These are phyloP conservation scores for Thyatira batis DNA, from an alignment of 2,888 invertebrate genomes.

Conservation along the genomic window DNA sequence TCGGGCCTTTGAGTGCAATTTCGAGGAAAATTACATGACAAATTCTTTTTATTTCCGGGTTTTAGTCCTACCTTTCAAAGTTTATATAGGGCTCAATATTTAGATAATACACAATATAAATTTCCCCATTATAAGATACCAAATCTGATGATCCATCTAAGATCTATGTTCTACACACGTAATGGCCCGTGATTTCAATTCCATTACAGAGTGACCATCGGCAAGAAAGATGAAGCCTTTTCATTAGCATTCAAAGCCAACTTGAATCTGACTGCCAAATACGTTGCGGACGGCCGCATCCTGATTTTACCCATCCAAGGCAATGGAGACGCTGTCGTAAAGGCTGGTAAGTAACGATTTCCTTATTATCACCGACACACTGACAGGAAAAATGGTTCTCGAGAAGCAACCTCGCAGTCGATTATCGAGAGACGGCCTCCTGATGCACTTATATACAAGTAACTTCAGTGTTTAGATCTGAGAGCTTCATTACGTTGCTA, in stretches of 20 bases:
- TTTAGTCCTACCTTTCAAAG: too few relatives aligned
- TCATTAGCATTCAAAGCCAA: slow-evolving; percentile 57
- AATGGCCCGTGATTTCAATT: slow-evolving; percentile 15
- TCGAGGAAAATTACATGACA: too few relatives aligned
- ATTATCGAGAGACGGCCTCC: not conserved
- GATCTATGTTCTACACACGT: not conserved
- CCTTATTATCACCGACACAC: not conserved
- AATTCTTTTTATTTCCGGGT: too few relatives aligned
- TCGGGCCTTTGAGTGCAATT: too few relatives aligned
- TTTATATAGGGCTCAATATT: too few relatives aligned
- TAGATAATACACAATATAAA: too few relatives aligned
- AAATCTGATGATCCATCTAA: not conserved
- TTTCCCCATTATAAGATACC: not conserved
- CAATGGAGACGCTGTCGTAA: slow-evolving; percentile 67
- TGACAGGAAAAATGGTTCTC: not conserved
- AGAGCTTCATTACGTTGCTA: too few relatives aligned
- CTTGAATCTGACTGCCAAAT: slow-evolving; percentile 67
- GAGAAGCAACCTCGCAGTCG: not conserved
- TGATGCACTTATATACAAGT: not conserved
- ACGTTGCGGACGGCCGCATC: slow-evolving; percentile 73
- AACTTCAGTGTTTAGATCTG: too few relatives aligned
- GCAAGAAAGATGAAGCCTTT: slow-evolving; percentile 51
- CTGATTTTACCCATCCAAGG: slow-evolving; percentile 78
- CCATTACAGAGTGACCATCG: slow-evolving; percentile 56
- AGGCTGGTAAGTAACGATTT: slow-evolving; percentile 62